Evolutionary conservation across 2,888 invertebrate species (phyloP).

Genomic region (Euproctis similis): DNA sequence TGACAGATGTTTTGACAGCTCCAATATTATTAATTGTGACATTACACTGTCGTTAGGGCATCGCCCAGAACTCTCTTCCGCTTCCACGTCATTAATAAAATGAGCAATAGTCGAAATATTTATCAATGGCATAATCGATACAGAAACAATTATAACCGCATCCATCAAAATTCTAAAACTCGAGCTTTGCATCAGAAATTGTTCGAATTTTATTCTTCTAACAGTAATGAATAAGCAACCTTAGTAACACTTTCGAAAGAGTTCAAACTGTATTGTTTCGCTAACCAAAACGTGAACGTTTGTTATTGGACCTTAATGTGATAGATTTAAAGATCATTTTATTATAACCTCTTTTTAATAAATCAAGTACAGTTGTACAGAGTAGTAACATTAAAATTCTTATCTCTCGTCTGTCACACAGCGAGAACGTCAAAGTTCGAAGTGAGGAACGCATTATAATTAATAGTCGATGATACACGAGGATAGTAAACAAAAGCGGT

Average conservation of each 20-base stretch:
- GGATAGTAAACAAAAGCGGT: slow-evolving; percentile 75
- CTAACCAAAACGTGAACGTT: slow-evolving; percentile 6
- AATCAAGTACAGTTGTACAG: slow-evolving; percentile 51
- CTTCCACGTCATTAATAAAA: slow-evolving; percentile 74
- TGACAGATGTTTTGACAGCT: slow-evolving; percentile 73
- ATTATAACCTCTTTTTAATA: slow-evolving; percentile 16
- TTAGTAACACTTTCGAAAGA: slow-evolving; percentile 25
- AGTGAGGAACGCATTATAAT: slow-evolving; percentile 73
- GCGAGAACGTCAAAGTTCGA: slow-evolving; percentile 74
- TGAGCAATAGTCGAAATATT: slow-evolving; percentile 74
- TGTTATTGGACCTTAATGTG: slow-evolving; percentile 18
- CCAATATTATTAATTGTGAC: slow-evolving; percentile 72
- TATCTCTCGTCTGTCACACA: slow-evolving; percentile 74
- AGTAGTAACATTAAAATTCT: slow-evolving; percentile 71
- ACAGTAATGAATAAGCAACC: slow-evolving; percentile 27
- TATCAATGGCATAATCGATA: slow-evolving; percentile 77
- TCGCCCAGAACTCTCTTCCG: slow-evolving; percentile 63
- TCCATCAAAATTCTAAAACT: slow-evolving; percentile 72
- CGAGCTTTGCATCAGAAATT: slow-evolving; percentile 38
- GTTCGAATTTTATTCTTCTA: slow-evolving; percentile 31
- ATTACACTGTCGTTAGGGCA: slow-evolving; percentile 63
- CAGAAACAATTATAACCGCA: slow-evolving; percentile 76
- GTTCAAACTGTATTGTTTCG: slow-evolving; percentile 31
- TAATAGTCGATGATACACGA: slow-evolving; percentile 74
- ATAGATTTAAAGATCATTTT: slow-evolving; percentile 33